phyloP scores from a whole-genome alignment of 2,113 vertebrate genomes.

The Nanorana parkeri region DNA sequence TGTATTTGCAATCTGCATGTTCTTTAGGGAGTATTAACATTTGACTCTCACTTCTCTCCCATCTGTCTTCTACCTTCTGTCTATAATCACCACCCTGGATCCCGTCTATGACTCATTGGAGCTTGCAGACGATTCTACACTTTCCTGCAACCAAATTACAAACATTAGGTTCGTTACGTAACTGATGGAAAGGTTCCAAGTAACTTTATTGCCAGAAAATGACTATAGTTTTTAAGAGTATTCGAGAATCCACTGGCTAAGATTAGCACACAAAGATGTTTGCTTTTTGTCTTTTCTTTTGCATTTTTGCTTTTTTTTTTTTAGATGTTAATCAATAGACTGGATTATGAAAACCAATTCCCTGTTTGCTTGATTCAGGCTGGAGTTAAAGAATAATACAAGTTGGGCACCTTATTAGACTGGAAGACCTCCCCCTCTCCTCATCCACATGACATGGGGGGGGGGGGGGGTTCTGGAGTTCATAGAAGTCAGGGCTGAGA shows the following conservation, averaged over 20 bases:
- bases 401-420: too few species aligned
- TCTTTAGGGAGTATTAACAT: constrained; percentile 53
- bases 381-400: too few species aligned
- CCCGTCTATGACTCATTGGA: constrained; percentile 40
- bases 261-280: background rate
- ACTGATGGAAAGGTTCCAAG: constrained; percentile 18
- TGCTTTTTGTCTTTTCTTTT: background rate
- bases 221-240: background rate
- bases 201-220: constrained; percentile 1
- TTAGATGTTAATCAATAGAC: background rate
- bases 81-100: constrained; percentile 48
- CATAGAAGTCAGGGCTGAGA: too few species aligned
- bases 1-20: constrained; percentile 35
- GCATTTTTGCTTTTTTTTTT: background rate
- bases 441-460: too few species aligned
- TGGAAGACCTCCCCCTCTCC: too few species aligned
- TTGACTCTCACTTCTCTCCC: constrained; percentile 49
- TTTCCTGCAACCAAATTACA: constrained; percentile 9
- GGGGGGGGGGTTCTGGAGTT: too few species aligned
- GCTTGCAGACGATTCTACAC: background rate
- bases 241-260: background rate
- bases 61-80: constrained; percentile 55
- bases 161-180: constrained; percentile 29
- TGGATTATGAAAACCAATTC: background rate
- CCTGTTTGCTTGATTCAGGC: background rate